Evolutionary conservation across 1,140 invertebrate genomes (phyloP), one percentile per base, ranked within the genome.

Genomic region (Anadara kagoshimensis): DNA sequence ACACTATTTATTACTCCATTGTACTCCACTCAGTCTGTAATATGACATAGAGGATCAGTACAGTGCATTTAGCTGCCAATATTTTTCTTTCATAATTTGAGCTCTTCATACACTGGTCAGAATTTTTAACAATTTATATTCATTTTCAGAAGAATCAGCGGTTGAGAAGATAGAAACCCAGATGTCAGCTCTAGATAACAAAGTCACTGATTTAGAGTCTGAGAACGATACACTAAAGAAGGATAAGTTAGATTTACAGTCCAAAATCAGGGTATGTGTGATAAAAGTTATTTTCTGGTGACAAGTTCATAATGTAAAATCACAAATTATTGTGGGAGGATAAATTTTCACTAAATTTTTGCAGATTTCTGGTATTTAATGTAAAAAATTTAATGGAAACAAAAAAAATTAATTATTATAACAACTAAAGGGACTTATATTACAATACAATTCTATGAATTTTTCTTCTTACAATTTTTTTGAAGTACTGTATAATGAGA

Each of bases 151-250:
- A 49, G 58, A 73, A 41, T 51, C 68, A 14, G 51, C 75, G 1
- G 64, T 80, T 14, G 67, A 78, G 70, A 72, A 73, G 24, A 63
- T 81, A 44, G 81, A 81, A 14, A 62, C 84, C 45, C 85, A 88
- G 64, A 75, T 89, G 75, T 76, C 81, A 16, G 80, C 78, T 8
- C 66, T 88, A 47, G 85, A 89, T 67, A 81, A 83, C 54, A 86
- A 86, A 73, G 65, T 89, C 24, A 84, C 83, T 14, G 86, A 85
- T 12, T 79, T 89, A 43, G 86, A 88, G 67, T 73, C 82, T 18
- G 82, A 87, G 58, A 84, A 86, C 56, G 84, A 89, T 45, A 78
- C 79, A 2, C 80, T 89, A 44, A 79, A 82, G 65, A 75, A 83
- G 53, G 85, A 88, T 16, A 81, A 83, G 29, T 66, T 76, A 47